Evolutionary conservation across 2,113 vertebrate genomes (phyloP).

Genomic region (Melanerpes aurifrons): DNA sequence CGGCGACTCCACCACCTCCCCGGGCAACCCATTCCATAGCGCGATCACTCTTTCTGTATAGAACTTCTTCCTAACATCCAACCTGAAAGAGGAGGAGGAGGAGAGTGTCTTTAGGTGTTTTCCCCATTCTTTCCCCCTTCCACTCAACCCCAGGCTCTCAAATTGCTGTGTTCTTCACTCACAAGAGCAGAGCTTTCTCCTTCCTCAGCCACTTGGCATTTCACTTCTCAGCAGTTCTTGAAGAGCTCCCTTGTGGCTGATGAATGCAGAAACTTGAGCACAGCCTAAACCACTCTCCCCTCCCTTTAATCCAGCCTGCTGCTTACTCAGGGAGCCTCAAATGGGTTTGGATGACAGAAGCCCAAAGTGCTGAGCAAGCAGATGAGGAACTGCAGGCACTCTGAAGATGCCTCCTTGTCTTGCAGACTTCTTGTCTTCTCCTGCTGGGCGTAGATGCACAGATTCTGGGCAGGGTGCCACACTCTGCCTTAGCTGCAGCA

Average conservation of each 20-base stretch:
- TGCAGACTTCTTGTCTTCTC: neutral
- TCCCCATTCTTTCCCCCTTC: neutral
- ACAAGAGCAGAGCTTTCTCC: constrained; percentile 8
- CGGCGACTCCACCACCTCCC: no score
- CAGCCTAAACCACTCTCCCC: neutral
- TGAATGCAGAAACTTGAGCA: constrained; percentile 23
- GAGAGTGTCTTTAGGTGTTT: neutral
- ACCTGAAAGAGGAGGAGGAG: neutral
- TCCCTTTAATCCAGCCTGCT: neutral
- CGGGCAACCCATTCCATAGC: no score
- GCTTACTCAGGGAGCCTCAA: neutral
- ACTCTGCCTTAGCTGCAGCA: neutral
- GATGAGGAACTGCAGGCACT: neutral
- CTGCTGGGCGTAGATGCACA: neutral
- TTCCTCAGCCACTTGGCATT: constrained; percentile 11
- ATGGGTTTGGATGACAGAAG: neutral
- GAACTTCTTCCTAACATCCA: no score
- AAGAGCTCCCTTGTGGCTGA: constrained; percentile 32
- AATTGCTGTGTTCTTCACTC: neutral
- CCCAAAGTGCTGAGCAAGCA: neutral
- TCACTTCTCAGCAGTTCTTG: constrained; percentile 43
- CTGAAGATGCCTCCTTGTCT: neutral
- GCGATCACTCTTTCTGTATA: no score
- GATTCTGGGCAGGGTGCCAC: neutral
- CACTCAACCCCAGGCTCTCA: neutral